Evolutionary conservation across 2,888 invertebrate genomes (phyloP), one percentile per base, ranked within the genome.

Genomic region (Netelia inedita): DNA sequence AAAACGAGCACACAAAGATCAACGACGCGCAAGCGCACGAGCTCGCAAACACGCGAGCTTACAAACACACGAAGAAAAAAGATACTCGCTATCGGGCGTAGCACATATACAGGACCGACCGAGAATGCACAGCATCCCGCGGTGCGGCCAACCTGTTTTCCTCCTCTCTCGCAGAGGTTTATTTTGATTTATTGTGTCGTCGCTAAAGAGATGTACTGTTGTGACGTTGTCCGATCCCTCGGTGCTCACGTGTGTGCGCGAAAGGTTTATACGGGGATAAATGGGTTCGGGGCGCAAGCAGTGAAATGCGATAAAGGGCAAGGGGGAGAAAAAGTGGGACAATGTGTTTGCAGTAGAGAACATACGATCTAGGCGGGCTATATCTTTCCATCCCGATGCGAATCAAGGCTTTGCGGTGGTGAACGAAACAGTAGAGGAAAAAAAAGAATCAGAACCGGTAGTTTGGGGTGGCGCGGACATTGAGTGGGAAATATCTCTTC

Each of bases 311-410:
- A 35, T 35, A 14, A 28, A 69, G 41, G 23, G 57, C 10, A 11
- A 50, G 50, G 21, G 53, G 59, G 59, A 84, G 66, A 80, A 61
- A 82, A 75, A 72, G 76, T 46, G 43, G 55, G 83, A 35, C 50
- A 63, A 14, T 41, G 46, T 21, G 21, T 41, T 41, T 21, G 63
- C 14, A 55, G 28, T 35, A 63, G 61, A 50, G 16, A 55, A 94
- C 94, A 94, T 94, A 94, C 94, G 94, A 94, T 73, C 93, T 94
- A 94, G 94, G 73, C 94, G 61, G 55, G 63, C 59, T 46, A 35
- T 35, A 59, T 73, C 61, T 43, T 59, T 21, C 80, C 50, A 57
- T 53, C 61, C 50, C 63, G 55, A 46, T 19, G 14, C 94, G 94
- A 68, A 74, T 81, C 93, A 93, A 93, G 55, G 19, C 46, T 68